Evolutionary conservation across 1,140 invertebrate species (phyloP), one percentile per base, ranked within the genome.

Genomic region (Anoplolepis gracilipes): DNA sequence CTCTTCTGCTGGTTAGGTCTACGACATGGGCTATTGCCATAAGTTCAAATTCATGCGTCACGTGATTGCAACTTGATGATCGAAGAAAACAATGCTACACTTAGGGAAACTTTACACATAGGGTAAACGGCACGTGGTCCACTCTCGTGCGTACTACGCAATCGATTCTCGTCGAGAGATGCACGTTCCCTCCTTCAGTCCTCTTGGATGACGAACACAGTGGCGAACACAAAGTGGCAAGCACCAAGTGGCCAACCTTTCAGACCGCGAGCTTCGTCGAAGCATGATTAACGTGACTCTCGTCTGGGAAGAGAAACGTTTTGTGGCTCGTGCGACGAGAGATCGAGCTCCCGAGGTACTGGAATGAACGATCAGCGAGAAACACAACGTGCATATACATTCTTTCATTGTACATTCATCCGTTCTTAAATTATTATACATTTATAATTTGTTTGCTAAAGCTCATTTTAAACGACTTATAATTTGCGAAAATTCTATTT

Each of bases 61-160:
- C 19, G 7, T n/a, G 22, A n/a, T 65, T 61, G 53, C 5, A 10
- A 16, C 55, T 81, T 36, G 22, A 65, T 49, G 67, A 25, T 69
- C 77, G 72, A 57, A 13, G 19, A 72, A 84, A 88, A 88, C 87
- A 88, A 88, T 88, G 85, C 85, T 84, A 84, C 87, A 84, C 78
- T 88, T 73, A 75, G 62, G 28, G 84, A 53, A 57, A 42, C 46
- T 49, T 49, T 10, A 65, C 61, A 70, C 46, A 67, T 82, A 59
- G n/a, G 33, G 70, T 76, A 84, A 88, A 86, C 70, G 84, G 86
- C 67, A 42, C 39, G 69, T 13, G 30, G 57, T 39, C 69, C 42
- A 64, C 64, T 88, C n/a, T n/a, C 61, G 69, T 82, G 77, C 53
- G 28, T 25, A 59, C 49, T n/a, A 28, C 13, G 53, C 62, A 62